These are phyloP conservation scores for Cichladusa arquata DNA, from an alignment of 2,113 vertebrate species.

Conservation along the genomic window DNA sequence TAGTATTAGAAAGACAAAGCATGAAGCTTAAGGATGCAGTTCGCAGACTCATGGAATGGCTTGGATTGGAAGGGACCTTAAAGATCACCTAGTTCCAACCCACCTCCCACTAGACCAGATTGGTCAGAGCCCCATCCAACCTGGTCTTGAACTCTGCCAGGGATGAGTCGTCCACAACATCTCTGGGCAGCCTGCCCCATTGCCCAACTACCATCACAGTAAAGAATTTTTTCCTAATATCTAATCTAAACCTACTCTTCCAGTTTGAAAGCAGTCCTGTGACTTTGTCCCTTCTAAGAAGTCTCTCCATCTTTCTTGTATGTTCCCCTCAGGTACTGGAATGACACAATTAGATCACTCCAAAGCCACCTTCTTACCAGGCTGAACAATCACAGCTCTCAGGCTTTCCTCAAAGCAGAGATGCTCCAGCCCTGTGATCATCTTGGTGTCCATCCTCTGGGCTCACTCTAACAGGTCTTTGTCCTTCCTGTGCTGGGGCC, in stretches of 20 bases:
- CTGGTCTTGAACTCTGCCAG: neutral
- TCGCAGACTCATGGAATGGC: neutral
- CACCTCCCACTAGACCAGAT: neutral
- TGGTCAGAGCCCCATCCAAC: neutral
- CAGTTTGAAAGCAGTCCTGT: neutral
- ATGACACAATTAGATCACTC: neutral
- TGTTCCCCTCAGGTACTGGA: neutral
- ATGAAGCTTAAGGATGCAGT: neutral
- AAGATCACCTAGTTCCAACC: neutral
- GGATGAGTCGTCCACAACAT: neutral
- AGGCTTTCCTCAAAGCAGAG: neutral
- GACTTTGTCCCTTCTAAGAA: neutral
- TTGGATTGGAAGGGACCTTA: neutral
- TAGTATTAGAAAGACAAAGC: neutral
- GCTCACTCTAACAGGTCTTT: rapidly evolving
- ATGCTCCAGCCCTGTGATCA: neutral
- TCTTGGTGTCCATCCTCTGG: neutral
- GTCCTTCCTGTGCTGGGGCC: neutral
- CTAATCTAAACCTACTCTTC: neutral
- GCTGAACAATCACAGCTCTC: neutral
- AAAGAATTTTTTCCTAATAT: neutral
- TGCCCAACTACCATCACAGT: neutral
- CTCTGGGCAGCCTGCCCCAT: neutral
- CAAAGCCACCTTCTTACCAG: neutral
- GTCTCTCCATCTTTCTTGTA: neutral